These are phyloP conservation scores for Polypedilum pembai DNA, from an alignment of 1,140 invertebrate genomes.

Conservation along the genomic window DNA sequence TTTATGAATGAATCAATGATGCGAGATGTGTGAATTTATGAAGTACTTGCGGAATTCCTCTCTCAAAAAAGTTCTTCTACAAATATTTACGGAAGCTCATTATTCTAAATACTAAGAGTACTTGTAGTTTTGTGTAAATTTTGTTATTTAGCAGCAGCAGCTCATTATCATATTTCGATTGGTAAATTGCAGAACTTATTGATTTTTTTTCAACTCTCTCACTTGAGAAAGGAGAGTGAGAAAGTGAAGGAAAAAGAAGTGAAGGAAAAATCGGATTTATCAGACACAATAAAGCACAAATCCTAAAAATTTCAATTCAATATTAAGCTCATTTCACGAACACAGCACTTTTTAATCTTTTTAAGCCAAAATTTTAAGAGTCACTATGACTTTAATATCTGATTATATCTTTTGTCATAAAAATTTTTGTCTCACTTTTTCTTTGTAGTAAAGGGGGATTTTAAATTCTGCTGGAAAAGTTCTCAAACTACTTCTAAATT, in stretches of 20 bases:
- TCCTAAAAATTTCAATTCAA: not conserved
- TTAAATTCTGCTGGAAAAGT: too few species aligned
- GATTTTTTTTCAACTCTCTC: conserved; percentile 3
- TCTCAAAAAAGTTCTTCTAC: not conserved
- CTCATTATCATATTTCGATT: conserved; percentile 13
- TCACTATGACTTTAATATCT: too few species aligned
- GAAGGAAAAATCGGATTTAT: not conserved
- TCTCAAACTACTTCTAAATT: too few species aligned
- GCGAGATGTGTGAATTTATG: too few species aligned
- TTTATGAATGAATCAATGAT: not conserved
- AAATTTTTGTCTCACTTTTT: too few species aligned
- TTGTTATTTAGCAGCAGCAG: not conserved
- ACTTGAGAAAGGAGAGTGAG: too few species aligned
- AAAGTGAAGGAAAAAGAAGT: too few species aligned
- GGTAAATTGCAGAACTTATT: conserved; percentile 11
- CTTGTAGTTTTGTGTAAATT: not conserved
- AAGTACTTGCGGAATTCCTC: not conserved
- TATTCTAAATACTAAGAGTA: not conserved
- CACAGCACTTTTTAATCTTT: not conserved
- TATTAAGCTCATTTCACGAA: conserved; percentile 13
- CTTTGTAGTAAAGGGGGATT: too few species aligned
- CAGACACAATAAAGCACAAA: not conserved
- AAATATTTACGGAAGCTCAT: not conserved
- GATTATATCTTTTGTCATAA: too few species aligned
- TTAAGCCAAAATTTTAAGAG: too few species aligned